Conservation (phyloP, 1,140 invertebrate genomes). For the Apis florea region DNA sequence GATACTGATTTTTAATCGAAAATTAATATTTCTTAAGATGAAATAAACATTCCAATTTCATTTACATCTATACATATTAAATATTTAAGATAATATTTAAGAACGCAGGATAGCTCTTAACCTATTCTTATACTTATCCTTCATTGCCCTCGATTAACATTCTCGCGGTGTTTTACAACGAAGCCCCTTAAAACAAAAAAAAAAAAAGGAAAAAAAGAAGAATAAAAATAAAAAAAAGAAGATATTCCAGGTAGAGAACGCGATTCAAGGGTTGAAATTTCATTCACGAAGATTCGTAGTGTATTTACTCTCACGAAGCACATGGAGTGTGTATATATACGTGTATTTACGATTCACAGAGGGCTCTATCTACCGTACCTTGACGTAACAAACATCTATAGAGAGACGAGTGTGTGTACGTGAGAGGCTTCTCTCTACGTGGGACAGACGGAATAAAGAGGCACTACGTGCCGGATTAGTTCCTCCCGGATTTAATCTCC, state of each 20-base stretch:
- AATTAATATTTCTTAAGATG: no score
- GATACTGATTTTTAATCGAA: no score
- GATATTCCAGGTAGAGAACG: slow-evolving; percentile 21
- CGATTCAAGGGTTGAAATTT: slow-evolving; percentile 36
- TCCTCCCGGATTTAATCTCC: slow-evolving; percentile 75
- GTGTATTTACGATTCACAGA: slow-evolving; percentile 6
- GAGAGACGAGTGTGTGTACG: not conserved
- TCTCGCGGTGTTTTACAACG: slow-evolving; percentile 24
- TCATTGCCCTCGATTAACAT: slow-evolving; percentile 13
- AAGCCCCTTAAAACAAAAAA: not conserved
- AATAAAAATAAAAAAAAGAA: not conserved
- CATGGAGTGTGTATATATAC: not conserved
- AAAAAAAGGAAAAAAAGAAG: no score
- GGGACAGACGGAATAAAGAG: slow-evolving; percentile 65
- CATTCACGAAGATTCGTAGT: slow-evolving; percentile 31
- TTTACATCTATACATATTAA: not conserved
- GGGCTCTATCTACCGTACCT: not conserved
- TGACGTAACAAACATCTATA: not conserved
- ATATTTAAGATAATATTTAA: not conserved
- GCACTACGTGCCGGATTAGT: slow-evolving; percentile 72
- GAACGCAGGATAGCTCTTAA: no score
- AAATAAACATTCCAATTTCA: no score
- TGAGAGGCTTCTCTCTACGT: slow-evolving; percentile 21
- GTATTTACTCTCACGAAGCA: slow-evolving; percentile 29
- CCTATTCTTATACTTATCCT: not conserved